Evolutionary conservation across 2,113 vertebrate species (phyloP).

Genomic region (Podarcis raffonei): DNA sequence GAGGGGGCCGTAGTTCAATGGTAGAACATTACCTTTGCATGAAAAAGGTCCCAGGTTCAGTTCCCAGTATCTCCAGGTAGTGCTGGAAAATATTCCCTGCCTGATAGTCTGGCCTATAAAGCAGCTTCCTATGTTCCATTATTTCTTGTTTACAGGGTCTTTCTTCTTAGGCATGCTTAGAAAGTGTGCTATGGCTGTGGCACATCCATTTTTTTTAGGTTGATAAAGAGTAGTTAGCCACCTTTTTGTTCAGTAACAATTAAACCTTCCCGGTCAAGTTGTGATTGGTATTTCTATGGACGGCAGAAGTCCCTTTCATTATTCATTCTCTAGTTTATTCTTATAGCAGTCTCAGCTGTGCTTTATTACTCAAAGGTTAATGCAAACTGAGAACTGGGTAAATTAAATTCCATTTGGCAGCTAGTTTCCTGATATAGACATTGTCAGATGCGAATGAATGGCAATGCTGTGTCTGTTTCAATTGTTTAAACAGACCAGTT

Average conservation of each 20-base stretch:
- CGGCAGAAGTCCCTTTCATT: conserved; percentile 79
- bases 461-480: conserved; percentile 40
- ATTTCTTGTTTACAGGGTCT: conserved; percentile 32
- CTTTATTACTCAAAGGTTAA: conserved; percentile 82
- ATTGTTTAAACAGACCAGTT: conserved; percentile 49
- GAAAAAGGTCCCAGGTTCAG: too few species aligned
- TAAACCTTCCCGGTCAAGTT: conserved; percentile 69
- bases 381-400: conserved; percentile 74
- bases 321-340: conserved; percentile 79
- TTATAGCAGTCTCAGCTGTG: conserved; percentile 78
- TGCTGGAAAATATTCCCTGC: too few species aligned
- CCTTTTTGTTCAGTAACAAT: conserved; percentile 73
- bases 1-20: too few species aligned
- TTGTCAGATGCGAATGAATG: conserved; percentile 47
- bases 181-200: conserved; percentile 37
- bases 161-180: conserved; percentile 47
- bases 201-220: conserved; percentile 56
- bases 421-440: conserved; percentile 45
- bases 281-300: conserved; percentile 70
- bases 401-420: conserved; percentile 75
- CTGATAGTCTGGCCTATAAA: too few species aligned
- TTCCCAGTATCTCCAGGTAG: too few species aligned
- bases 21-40: too few species aligned
- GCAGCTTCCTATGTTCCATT: background rate
- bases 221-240: conserved; percentile 74